Conservation (phyloP, 2,797 vertebrate species). For the Moxostoma hubbsi region DNA sequence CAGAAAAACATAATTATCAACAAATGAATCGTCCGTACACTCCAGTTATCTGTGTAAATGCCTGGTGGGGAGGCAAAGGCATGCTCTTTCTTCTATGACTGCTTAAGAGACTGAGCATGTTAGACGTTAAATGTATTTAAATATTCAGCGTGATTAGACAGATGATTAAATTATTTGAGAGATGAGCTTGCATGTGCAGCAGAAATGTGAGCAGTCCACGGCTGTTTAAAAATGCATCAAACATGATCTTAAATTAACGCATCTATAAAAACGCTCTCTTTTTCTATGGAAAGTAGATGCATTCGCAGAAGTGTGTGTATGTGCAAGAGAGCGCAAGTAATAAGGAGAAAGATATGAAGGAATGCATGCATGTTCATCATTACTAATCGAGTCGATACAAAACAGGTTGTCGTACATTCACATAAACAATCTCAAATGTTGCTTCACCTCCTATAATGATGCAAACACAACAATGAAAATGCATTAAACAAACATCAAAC, state of each 20-base stretch:
- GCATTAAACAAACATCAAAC: neutral
- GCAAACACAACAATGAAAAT: neutral
- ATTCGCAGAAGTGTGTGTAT: conserved; percentile 35
- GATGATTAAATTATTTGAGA: conserved; percentile 80
- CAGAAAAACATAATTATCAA: neutral
- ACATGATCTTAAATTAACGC: conserved; percentile 78
- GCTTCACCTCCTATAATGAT: neutral
- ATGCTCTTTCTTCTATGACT: neutral
- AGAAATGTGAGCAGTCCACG: conserved; percentile 74
- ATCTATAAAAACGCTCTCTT: conserved; percentile 67
- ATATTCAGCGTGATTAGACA: conserved; percentile 80
- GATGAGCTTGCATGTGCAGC: conserved; percentile 73
- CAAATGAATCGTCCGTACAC: neutral
- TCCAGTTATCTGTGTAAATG: conserved; percentile 30
- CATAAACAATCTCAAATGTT: neutral
- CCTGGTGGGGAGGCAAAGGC: conserved; percentile 12
- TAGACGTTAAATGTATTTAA: conserved; percentile 80
- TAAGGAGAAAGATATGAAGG: neutral
- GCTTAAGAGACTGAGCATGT: conserved; percentile 54
- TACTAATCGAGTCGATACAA: conserved; percentile 8
- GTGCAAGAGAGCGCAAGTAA: neutral
- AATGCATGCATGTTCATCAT: neutral
- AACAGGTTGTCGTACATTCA: neutral
- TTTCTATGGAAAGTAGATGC: conserved; percentile 59
- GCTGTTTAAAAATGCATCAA: conserved; percentile 85